Base-by-base conservation (phyloP, 2,797 vertebrate genomes). In the Tenualosa thibaudeaui region DNA sequence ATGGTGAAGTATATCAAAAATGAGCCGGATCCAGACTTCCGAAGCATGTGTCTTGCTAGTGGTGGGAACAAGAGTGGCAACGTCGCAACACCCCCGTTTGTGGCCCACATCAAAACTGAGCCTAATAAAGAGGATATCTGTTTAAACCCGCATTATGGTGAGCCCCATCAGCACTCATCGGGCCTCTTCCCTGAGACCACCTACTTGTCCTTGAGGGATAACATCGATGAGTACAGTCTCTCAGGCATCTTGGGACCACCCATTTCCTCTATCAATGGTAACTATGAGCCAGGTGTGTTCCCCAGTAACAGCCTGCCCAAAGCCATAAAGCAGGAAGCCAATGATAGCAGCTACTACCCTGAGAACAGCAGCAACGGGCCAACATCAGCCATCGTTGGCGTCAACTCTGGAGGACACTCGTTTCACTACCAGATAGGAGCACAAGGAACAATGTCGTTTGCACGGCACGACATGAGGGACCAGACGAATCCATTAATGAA, bases 381-480 rank as follows among this genome's bases (percentile, higher is more conserved):
- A 85, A 94, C 97, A 6, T 98, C 98, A 83, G 97, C 98, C 93
- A 99, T 99, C 88, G 97, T 99, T 90, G 98, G 98, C 86, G 98
- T 99, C 94, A 99, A 99, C 97, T 99, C 98, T 89, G 95, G 97
- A 88, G 98, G 97, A 96, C 98, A 99, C 93, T 99, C 98, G 85
- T 99, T 99, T 96, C 98, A 99, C 96, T 99, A 99, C 96, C 96
- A 98, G 96, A 99, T 99, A 92, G 98, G 98, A 95, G 97, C 98
- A 86, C 97, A 99, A 95, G 98, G 98, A 94, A 98, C 97, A 81
- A 99, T 99, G 95, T 97, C 98, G 92, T 95, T 99, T 93, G 97
- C 97, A 0, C 96, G 97, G 90, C 97, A 98, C 0, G 95, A 97
- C 89, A 94, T 96, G 92, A 96, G 98, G 94, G 98, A 99, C 94